Evolutionary conservation across 2,888 invertebrate genomes (phyloP).

Genomic region (Sycophila texana): DNA sequence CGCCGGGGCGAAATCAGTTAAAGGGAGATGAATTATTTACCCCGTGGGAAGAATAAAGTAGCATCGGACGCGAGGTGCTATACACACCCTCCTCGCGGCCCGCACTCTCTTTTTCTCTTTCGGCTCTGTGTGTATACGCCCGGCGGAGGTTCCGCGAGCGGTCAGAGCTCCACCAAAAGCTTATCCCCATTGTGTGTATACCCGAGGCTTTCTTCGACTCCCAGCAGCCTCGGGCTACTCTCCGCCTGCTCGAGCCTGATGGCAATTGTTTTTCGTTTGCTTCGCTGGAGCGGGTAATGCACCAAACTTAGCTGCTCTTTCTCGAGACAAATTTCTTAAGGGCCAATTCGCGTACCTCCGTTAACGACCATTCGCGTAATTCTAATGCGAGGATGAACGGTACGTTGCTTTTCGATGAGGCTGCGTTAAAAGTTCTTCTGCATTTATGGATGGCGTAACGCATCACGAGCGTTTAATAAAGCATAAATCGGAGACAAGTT

Average conservation of each 20-base stretch:
- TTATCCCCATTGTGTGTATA: constrained; percentile 10
- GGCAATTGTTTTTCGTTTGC: constrained; percentile 31
- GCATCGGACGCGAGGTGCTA: constrained; percentile 51
- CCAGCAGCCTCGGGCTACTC: background rate
- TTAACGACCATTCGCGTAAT: constrained; percentile 4
- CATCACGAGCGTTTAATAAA: no score
- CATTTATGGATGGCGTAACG: no score
- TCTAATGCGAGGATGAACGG: background rate
- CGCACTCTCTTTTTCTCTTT: no score
- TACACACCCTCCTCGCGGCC: constrained; percentile 1
- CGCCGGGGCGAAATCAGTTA: constrained; percentile 68
- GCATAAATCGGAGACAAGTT: no score
- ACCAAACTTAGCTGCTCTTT: background rate
- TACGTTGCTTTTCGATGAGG: background rate
- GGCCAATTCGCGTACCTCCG: background rate
- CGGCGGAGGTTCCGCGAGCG: background rate
- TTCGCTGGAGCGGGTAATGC: background rate
- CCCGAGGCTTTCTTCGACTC: background rate
- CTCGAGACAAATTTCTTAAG: constrained; percentile 25
- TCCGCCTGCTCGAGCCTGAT: background rate
- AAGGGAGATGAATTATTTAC: constrained; percentile 68
- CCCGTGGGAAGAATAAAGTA: constrained; percentile 61
- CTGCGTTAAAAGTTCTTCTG: background rate
- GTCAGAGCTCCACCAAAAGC: constrained; percentile 10
- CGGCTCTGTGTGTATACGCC: background rate